Conservation (phyloP, 2,113 vertebrate genomes). For the Tinamus guttatus region DNA sequence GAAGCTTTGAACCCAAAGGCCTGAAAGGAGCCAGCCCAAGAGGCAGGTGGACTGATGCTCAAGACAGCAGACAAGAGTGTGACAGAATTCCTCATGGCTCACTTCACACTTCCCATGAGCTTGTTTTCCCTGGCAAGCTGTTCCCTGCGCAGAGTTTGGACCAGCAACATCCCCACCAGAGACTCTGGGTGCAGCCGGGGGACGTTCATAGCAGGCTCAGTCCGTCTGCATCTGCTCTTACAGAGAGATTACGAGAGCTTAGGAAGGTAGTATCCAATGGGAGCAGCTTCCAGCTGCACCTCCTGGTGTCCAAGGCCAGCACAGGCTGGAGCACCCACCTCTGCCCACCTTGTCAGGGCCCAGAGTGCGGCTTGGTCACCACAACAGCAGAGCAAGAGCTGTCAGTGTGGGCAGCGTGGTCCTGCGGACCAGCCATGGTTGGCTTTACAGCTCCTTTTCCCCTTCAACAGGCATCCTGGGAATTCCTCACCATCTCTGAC, state of each 20-base stretch:
- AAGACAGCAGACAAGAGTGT: background rate
- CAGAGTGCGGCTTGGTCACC: fast-evolving
- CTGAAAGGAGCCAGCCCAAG: background rate
- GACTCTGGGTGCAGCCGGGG: background rate
- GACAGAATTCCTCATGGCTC: background rate
- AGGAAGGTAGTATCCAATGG: background rate
- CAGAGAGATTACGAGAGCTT: background rate
- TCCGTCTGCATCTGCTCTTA: background rate
- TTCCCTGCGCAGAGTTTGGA: background rate
- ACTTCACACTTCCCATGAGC: background rate
- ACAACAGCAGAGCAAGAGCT: background rate
- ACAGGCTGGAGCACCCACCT: background rate
- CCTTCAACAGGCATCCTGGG: background rate
- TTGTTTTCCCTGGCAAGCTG: background rate
- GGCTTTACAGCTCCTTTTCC: background rate
- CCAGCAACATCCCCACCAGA: background rate
- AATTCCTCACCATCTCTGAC: background rate
- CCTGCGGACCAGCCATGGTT: background rate
- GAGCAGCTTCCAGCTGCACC: background rate
- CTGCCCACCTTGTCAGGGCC: background rate
- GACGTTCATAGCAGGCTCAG: background rate
- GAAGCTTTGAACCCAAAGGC: background rate
- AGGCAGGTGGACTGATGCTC: background rate
- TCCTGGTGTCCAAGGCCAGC: background rate
- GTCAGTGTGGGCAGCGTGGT: background rate